Evolutionary conservation across 2,113 vertebrate species (phyloP).

Genomic region (Uropsilus gracilis): DNA sequence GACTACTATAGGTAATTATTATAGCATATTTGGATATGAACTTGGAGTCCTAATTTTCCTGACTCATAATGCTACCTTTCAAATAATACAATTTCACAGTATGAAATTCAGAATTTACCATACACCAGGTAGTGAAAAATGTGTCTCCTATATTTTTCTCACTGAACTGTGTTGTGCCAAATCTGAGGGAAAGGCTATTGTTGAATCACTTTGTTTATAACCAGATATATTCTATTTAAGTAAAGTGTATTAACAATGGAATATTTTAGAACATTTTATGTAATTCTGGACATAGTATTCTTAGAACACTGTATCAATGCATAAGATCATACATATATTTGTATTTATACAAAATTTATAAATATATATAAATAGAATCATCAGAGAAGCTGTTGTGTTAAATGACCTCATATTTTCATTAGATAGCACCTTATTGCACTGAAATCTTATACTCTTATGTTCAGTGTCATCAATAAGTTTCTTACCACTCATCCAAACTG

Average conservation of each 20-base stretch:
- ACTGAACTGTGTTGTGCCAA: not conserved
- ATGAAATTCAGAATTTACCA: not conserved
- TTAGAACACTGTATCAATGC: not conserved
- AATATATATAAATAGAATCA: not conserved
- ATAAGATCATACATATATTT: not conserved
- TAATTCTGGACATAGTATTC: not conserved
- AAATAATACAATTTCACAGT: not conserved
- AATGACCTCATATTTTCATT: not conserved
- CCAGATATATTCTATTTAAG: not conserved
- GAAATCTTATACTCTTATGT: not conserved
- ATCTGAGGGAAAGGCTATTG: not conserved
- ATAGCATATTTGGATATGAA: not conserved
- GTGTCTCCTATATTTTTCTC: not conserved
- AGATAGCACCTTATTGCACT: not conserved
- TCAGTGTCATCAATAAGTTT: not conserved
- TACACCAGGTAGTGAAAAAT: not conserved
- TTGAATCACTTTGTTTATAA: not conserved
- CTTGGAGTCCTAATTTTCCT: not conserved
- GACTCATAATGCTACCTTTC: not conserved
- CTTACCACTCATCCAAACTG: not conserved
- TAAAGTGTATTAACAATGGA: not conserved
- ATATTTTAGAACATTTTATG: not conserved
- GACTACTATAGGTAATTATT: not conserved
- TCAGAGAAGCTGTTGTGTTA: not conserved
- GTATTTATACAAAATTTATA: not conserved